phyloP scores from a whole-genome alignment of 2,888 invertebrate species.

The Furcula furcula region DNA sequence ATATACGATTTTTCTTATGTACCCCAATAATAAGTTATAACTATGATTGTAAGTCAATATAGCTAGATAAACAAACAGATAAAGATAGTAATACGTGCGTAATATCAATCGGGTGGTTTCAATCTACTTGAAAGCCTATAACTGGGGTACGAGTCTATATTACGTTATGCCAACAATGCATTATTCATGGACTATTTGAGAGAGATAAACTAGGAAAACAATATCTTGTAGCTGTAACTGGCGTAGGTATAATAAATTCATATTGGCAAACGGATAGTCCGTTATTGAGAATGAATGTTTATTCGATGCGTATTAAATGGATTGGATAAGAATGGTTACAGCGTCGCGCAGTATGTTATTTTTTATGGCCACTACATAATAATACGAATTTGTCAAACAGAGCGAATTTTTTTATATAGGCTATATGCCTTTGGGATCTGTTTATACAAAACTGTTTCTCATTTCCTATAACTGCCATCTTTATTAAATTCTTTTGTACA shows the following conservation, averaged over 20 bases:
- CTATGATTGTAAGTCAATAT: slow-evolving; percentile 18
- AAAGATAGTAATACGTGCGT: slow-evolving; percentile 33
- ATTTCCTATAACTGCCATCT: too few species aligned
- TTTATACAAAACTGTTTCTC: too few species aligned
- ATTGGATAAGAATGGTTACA: slow-evolving; percentile 14
- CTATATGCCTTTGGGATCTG: too few species aligned
- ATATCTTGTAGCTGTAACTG: slow-evolving; percentile 28
- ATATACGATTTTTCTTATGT: slow-evolving; percentile 3
- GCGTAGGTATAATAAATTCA: slow-evolving; percentile 31
- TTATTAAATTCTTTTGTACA: too few species aligned
- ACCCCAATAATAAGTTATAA: slow-evolving; percentile 3
- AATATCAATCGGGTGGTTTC: slow-evolving; percentile 52
- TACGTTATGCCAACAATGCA: slow-evolving; percentile 50
- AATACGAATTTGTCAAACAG: too few species aligned
- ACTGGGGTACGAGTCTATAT: slow-evolving; percentile 26
- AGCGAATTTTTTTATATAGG: too few species aligned
- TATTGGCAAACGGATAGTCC: slow-evolving; percentile 34
- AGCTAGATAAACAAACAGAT: slow-evolving; percentile 26
- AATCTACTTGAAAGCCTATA: slow-evolving; percentile 64
- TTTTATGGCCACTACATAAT: too few species aligned
- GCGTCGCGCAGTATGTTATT: neutral
- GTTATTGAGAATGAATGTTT: slow-evolving; percentile 30
- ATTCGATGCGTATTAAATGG: slow-evolving; percentile 12
- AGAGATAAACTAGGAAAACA: slow-evolving; percentile 37
- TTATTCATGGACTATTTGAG: slow-evolving; percentile 57